Conservation (phyloP, 2,888 invertebrate genomes). For the Spatulosminthurus flaviceps region DNA sequence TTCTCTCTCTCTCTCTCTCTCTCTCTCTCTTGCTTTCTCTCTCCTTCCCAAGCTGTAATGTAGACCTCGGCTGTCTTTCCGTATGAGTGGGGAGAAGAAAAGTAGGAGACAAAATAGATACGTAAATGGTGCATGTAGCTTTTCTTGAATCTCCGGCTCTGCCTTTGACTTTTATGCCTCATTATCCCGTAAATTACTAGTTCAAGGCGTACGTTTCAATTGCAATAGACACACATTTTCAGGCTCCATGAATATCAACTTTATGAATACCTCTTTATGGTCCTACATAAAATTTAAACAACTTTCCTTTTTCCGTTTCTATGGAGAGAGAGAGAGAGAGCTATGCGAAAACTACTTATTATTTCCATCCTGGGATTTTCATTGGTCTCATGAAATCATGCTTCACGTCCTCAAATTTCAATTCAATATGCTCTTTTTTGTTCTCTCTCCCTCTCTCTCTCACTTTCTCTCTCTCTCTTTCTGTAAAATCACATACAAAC, state of each 20-base stretch:
- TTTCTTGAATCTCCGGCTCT: conserved; percentile 41
- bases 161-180: conserved; percentile 46
- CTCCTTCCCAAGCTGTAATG: too few species aligned
- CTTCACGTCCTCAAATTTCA: conserved; percentile 12
- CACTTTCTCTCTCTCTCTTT: too few species aligned
- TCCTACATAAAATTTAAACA: conserved; percentile 32
- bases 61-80: not conserved
- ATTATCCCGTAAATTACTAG: conserved; percentile 46
- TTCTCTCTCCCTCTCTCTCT: too few species aligned
- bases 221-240: conserved; percentile 38
- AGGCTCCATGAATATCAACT: conserved; percentile 35
- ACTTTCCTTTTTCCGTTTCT: conserved; percentile 16
- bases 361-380: conserved; percentile 36
- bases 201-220: conserved; percentile 43
- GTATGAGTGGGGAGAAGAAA: not conserved
- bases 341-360: conserved; percentile 12
- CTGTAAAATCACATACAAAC: too few species aligned
- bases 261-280: conserved; percentile 30
- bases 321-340: too few species aligned
- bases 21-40: too few species aligned
- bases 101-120: conserved; percentile 21
- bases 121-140: conserved; percentile 13
- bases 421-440: conserved; percentile 32
- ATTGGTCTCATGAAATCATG: conserved; percentile 35
- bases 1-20: too few species aligned